phyloP scores from a whole-genome alignment of 2,797 vertebrate species.

The Eurystomus glaucurus region DNA sequence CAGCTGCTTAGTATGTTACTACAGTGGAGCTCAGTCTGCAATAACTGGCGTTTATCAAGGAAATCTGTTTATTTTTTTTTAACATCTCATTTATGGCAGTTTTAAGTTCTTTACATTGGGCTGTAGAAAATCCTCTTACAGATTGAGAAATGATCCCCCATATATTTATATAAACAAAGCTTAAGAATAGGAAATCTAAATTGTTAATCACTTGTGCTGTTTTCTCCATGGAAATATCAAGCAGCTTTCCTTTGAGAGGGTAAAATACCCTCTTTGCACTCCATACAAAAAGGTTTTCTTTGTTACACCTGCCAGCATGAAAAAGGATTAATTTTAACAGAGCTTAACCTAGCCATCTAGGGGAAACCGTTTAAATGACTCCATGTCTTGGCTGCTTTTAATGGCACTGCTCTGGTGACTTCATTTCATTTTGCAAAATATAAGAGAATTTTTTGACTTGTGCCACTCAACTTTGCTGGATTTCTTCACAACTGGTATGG shows the following conservation, averaged over 20 bases:
- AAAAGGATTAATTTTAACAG: slow-evolving; percentile 82
- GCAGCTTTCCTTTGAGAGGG: slow-evolving; percentile 71
- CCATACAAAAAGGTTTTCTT: slow-evolving; percentile 76
- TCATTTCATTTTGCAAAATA: slow-evolving; percentile 61
- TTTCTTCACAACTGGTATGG: slow-evolving; percentile 4
- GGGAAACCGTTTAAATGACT: slow-evolving; percentile 69
- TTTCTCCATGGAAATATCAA: slow-evolving; percentile 75
- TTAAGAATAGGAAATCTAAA: slow-evolving; percentile 74
- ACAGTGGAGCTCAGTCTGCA: slow-evolving; percentile 5
- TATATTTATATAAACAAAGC: slow-evolving; percentile 79
- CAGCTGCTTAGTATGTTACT: slow-evolving; percentile 29
- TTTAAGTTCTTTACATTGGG: slow-evolving; percentile 68
- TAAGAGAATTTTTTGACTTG: slow-evolving; percentile 46
- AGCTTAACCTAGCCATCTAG: slow-evolving; percentile 67
- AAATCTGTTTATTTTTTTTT: slow-evolving; percentile 65
- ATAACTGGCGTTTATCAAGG: slow-evolving; percentile 63
- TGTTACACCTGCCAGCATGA: slow-evolving; percentile 82
- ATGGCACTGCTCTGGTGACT: slow-evolving; percentile 62
- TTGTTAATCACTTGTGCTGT: slow-evolving; percentile 74
- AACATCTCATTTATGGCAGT: slow-evolving; percentile 72
- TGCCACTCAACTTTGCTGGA: slow-evolving; percentile 21
- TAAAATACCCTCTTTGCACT: slow-evolving; percentile 73
- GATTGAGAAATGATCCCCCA: slow-evolving; percentile 74
- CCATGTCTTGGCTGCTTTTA: slow-evolving; percentile 69
- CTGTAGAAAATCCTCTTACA: slow-evolving; percentile 79